Evolutionary conservation across 2,888 invertebrate species (phyloP).

Genomic region (Hymenopus coronatus): DNA sequence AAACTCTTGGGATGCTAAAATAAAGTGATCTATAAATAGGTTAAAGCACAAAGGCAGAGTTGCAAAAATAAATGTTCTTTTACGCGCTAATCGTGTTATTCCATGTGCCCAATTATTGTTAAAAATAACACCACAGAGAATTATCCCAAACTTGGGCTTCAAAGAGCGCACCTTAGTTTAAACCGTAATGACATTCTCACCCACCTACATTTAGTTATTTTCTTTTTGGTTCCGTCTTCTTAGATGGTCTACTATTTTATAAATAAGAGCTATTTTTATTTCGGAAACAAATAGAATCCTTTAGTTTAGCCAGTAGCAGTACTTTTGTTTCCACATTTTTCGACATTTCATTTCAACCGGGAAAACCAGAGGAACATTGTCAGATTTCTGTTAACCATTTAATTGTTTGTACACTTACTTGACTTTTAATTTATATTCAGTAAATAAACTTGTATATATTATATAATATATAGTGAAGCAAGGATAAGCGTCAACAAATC

Average conservation of each 20-base stretch:
- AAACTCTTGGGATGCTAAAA: background rate
- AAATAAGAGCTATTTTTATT: background rate
- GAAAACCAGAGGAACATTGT: too few relatives aligned
- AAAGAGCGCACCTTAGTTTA: background rate
- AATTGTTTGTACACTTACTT: too few relatives aligned
- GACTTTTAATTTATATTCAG: too few relatives aligned
- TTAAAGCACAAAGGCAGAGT: background rate
- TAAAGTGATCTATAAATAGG: background rate
- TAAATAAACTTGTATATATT: too few relatives aligned
- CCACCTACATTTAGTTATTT: background rate
- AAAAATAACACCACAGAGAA: background rate
- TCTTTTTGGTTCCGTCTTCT: background rate
- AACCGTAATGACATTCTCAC: background rate
- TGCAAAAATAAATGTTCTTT: background rate
- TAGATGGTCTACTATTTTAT: background rate
- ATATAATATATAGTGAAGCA: too few relatives aligned
- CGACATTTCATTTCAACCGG: too few relatives aligned
- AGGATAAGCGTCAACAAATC: too few relatives aligned
- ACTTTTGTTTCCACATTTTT: too few relatives aligned
- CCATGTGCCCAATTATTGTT: background rate
- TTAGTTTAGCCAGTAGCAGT: too few relatives aligned
- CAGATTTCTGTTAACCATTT: too few relatives aligned
- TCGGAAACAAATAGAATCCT: background rate
- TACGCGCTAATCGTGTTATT: background rate
- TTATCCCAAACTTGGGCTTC: background rate